A percentile compares a stretch with the other conserved stretches of the same genome.
phyloP scores from a whole-genome alignment of 2,797 vertebrate genomes.

The Lophotriccus pileatus region DNA sequence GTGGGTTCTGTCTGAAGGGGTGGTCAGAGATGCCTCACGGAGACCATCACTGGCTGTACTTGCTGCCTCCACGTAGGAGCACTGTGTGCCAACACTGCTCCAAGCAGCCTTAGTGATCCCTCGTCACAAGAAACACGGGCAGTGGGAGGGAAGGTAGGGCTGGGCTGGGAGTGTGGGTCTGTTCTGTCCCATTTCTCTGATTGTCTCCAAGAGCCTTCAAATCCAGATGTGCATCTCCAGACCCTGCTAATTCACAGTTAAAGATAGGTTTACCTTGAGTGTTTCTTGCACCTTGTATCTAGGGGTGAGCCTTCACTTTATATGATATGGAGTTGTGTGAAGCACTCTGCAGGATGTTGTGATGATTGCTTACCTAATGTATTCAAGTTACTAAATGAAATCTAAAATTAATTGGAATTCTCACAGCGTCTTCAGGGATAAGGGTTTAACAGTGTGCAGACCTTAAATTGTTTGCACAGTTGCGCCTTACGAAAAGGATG shows the following conservation, averaged over 20 bases:
- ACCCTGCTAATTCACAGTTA: neutral
- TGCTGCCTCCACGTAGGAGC: fast-evolving
- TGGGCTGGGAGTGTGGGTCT: neutral
- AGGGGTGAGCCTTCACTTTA: neutral
- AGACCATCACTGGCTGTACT: neutral
- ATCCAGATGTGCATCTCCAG: neutral
- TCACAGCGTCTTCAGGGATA: constrained; percentile 26
- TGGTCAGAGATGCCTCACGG: fast-evolving
- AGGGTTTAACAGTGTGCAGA: constrained; percentile 28
- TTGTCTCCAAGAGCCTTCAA: neutral
- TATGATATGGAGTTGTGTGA: neutral
- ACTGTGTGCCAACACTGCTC: neutral
- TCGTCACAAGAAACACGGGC: fast-evolving
- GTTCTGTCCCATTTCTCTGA: neutral
- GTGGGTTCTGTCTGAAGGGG: neutral
- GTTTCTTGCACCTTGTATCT: neutral
- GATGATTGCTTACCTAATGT: constrained; percentile 25
- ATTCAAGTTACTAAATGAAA: constrained; percentile 47
- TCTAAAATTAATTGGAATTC: constrained; percentile 53
- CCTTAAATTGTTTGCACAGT: constrained; percentile 54
- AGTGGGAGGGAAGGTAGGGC: fast-evolving
- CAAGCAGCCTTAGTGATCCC: neutral
- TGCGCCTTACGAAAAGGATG: constrained; percentile 15
- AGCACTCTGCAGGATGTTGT: neutral
- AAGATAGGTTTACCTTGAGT: neutral